Base-by-base conservation (phyloP, 2,113 vertebrate genomes). In the Callopanchax toddi region DNA sequence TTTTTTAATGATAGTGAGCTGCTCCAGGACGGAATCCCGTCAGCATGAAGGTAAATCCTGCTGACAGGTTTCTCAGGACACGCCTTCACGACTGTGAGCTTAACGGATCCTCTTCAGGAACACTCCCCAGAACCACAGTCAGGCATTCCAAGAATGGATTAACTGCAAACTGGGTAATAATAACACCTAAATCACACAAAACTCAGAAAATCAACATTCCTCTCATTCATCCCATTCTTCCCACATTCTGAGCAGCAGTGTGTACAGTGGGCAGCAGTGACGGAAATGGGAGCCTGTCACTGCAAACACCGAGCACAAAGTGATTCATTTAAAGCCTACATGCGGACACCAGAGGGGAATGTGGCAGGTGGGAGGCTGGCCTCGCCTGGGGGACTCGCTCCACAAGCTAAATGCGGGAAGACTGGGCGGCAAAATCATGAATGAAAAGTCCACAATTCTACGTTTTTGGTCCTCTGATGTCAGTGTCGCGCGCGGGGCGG, bases 221-320 rank as follows among this genome's bases (percentile, higher is more conserved):
- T 45, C 34, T 20, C 42, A 66, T 48, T 20, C 42, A 66, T 48
- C 32, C 51, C 45, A 5, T 50, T 50, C 16, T 26, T 50, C 23
- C 22, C 23, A 44, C 1, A 11, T 53, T 44, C 8, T 57, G 59
- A 80, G 70, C 67, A 77, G 17, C 63, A 78, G 60, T 75, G 60
- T 63, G 60, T 82, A 62, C 61, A 77, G 90, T 93, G 87, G 91
- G 89, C 81, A 88, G 89, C 67, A 85, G 76, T 91, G 90, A 91
- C 89, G 86, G 88, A 88, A 84, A 78, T 87, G 67, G 11, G 63
- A 25, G 64, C 50, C 53, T 87, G 89, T 87, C 82, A 81, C 49
- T 76, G 56, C 64, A 81, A 79, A 81, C 67, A 89, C 83, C 53
- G 51, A 79, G 55, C 61, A 81, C 44, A 78, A 67, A 72, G 78